Evolutionary conservation across 2,888 invertebrate genomes (phyloP), one percentile per base, ranked within the genome.

Genomic region (Pterostichus niger): DNA sequence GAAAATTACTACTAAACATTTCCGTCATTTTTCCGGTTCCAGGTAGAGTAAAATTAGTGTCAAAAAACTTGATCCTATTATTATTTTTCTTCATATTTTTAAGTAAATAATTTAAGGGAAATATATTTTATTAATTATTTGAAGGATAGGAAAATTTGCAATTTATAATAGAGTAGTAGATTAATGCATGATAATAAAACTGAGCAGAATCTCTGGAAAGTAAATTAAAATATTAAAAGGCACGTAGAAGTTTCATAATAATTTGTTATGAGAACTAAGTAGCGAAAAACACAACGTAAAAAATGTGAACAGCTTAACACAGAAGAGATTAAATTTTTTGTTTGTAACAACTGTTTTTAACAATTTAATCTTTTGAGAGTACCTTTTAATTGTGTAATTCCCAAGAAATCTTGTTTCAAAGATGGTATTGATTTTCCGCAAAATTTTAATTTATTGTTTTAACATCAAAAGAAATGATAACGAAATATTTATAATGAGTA

Each of bases 301-400:
- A 79, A 79, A 64, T 49, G 33, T 64, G 35, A 80, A 54, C 68
- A 80, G 68, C 64, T 80, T 80, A 80, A 68, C 80, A 52, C 52
- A 80, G 54, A 80, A 68, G 68, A 80, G 80, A 80, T 80, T 71
- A 68, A 31, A 80, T 68, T 68, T 80, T 68, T 80, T 78, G 17
- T 78, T 78, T 59, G 61, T n/a, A 78, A 61, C 76, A 77, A 64
- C 49, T 68, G 80, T 80, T 80, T 61, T 46, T 68, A 79, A 80
- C 79, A 64, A 46, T 31, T 61, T 80, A 80, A 80, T 80, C 80
- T 68, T 52, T 33, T 35, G 11, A 64, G 68, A 80, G 80, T 52
- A 68, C 64, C 80, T 80, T 79, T 79, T 79, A 80, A 80, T 52
- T 68, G 68, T 44, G 15, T 71, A 71, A 40, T 71, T 71, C 15